Evolutionary conservation across 2,113 vertebrate species (phyloP).

Genomic region (Oxyura jamaicensis): DNA sequence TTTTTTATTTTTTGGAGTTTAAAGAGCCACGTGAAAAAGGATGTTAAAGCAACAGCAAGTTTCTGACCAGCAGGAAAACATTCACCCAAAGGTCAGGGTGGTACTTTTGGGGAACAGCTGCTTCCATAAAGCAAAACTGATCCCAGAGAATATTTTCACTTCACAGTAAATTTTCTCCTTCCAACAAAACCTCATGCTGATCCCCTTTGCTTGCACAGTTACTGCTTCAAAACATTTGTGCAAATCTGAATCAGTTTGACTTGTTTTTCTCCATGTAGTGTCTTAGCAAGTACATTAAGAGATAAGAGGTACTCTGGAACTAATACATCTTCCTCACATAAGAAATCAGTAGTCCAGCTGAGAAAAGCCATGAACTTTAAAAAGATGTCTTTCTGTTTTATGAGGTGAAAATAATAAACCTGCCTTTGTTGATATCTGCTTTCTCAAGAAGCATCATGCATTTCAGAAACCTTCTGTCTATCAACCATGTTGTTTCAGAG

Average conservation of each 20-base stretch:
- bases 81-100: not conserved
- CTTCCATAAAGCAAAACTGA: not conserved
- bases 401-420: not conserved
- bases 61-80: not conserved
- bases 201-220: not conserved
- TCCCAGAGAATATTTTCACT: not conserved
- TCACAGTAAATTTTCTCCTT: not conserved
- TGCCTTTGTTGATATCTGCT: not conserved
- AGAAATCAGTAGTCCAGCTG: not conserved
- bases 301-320: not conserved
- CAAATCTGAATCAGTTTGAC: not conserved
- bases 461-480: not conserved
- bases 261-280: not conserved
- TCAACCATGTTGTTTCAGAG: not conserved
- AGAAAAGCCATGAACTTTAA: not conserved
- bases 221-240: not conserved
- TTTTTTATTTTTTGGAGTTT: not conserved
- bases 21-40: not conserved
- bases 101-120: not conserved
- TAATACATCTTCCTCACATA: not conserved
- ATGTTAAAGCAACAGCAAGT: not conserved
- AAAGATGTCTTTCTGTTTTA: not conserved
- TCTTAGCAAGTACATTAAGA: not conserved
- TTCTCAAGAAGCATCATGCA: not conserved
- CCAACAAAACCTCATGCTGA: not conserved